These are phyloP conservation scores for Notodonta ziczac DNA, from an alignment of 2,888 invertebrate species.

Conservation along the genomic window DNA sequence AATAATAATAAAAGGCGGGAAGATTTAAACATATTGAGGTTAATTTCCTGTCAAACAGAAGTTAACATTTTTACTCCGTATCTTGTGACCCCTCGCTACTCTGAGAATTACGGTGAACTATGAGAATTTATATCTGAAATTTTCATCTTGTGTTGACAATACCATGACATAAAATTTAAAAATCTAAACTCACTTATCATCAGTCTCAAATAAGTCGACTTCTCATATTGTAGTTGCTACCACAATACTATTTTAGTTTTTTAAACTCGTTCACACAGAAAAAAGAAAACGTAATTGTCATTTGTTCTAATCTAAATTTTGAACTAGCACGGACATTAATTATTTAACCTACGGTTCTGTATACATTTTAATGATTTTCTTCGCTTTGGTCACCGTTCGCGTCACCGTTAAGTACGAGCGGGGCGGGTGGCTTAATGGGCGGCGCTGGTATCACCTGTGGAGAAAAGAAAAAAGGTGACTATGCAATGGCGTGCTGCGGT, in stretches of 20 bases:
- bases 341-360: slow-evolving; percentile 28
- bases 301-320: slow-evolving; percentile 21
- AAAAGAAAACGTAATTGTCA: slow-evolving; percentile 45
- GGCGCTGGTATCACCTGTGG: slow-evolving; percentile 79
- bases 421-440: slow-evolving; percentile 64
- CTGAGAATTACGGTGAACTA: slow-evolving; percentile 30
- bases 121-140: slow-evolving; percentile 39
- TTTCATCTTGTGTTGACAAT: slow-evolving; percentile 37
- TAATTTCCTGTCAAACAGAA: slow-evolving; percentile 17
- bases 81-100: slow-evolving; percentile 40
- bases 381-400: slow-evolving; percentile 63
- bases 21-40: slow-evolving; percentile 4
- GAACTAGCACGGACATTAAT: slow-evolving; percentile 38
- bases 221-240: slow-evolving; percentile 37
- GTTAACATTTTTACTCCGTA: slow-evolving; percentile 8
- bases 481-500: neutral
- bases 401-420: slow-evolving; percentile 69
- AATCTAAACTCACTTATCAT: slow-evolving; percentile 67
- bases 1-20: slow-evolving; percentile 4
- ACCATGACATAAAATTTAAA: slow-evolving; percentile 55
- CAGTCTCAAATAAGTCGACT: slow-evolving; percentile 72
- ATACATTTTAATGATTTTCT: slow-evolving; percentile 48
- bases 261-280: slow-evolving; percentile 32
- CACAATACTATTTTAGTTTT: slow-evolving; percentile 26
- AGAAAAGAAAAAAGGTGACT: slow-evolving; percentile 8